Evolutionary conservation across 2,113 vertebrate species (phyloP).

Genomic region (Hoplias malabaricus): DNA sequence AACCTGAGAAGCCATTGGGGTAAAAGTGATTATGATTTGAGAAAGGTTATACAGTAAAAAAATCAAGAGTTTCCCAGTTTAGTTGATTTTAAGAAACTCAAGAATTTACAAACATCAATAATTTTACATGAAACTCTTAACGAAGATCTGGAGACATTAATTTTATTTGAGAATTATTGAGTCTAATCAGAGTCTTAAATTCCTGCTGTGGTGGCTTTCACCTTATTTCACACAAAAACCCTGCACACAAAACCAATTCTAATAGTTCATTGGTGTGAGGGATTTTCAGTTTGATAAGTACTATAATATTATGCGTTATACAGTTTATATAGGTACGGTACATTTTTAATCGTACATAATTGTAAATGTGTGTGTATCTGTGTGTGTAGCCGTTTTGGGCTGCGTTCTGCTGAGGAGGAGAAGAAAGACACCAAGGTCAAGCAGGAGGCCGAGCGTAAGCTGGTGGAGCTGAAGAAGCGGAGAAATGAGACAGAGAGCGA

Average conservation of each 20-base stretch:
- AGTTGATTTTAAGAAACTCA: neutral
- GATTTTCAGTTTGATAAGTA: too few species aligned
- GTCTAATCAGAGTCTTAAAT: too few species aligned
- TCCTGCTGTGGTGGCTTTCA: too few species aligned
- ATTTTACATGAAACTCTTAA: neutral
- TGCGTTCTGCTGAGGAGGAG: slow-evolving; percentile 60
- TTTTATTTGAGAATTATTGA: too few species aligned
- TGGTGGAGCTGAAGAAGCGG: slow-evolving; percentile 84
- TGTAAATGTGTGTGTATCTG: neutral
- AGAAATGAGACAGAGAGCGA: slow-evolving; percentile 81
- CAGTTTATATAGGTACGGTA: too few species aligned
- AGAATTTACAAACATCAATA: neutral
- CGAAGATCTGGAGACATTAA: neutral
- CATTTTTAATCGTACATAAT: too few species aligned
- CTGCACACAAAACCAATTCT: too few species aligned
- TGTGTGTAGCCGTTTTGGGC: slow-evolving; percentile 44
- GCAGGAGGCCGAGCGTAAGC: slow-evolving; percentile 80
- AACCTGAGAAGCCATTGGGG: slow-evolving; percentile 82
- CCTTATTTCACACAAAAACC: too few species aligned
- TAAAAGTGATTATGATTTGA: slow-evolving; percentile 53
- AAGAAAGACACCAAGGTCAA: slow-evolving; percentile 67
- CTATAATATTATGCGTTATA: too few species aligned
- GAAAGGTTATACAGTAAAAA: neutral
- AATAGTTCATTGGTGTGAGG: too few species aligned
- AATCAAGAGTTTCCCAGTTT: neutral